Percentiles rank a stretch among this genome's conserved stretches.
Conservation (phyloP, 2,113 vertebrate species). For the Vidua macroura region DNA sequence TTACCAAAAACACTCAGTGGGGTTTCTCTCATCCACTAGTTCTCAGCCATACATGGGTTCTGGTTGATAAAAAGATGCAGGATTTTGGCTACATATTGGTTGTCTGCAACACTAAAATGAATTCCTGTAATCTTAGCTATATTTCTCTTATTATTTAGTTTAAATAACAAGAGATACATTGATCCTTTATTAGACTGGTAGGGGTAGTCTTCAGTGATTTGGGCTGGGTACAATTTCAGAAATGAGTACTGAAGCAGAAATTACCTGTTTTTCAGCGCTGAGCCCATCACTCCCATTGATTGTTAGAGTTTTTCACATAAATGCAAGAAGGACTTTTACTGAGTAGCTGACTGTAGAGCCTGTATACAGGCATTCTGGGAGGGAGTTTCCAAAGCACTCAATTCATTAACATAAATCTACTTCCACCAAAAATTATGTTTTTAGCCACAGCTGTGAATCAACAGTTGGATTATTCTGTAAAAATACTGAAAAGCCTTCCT, state of each 20-base stretch:
- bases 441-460: not conserved
- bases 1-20: not conserved
- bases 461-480: not conserved
- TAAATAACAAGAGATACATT: not conserved
- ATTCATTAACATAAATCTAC: not conserved
- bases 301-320: not conserved
- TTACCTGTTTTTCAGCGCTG: fast-evolving
- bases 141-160: not conserved
- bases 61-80: not conserved
- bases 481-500: not conserved
- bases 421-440: not conserved
- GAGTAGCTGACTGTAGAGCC: not conserved
- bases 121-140: not conserved
- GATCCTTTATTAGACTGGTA: not conserved
- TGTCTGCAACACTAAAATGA: not conserved
- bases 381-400: not conserved
- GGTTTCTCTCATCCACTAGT: not conserved
- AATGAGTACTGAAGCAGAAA: not conserved
- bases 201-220: not conserved
- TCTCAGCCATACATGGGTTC: not conserved
- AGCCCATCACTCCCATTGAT: not conserved
- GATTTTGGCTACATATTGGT: not conserved
- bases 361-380: not conserved
- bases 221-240: not conserved
- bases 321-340: not conserved